Conservation (phyloP, 1,140 invertebrate genomes). For the Brachionus manjavacas region DNA sequence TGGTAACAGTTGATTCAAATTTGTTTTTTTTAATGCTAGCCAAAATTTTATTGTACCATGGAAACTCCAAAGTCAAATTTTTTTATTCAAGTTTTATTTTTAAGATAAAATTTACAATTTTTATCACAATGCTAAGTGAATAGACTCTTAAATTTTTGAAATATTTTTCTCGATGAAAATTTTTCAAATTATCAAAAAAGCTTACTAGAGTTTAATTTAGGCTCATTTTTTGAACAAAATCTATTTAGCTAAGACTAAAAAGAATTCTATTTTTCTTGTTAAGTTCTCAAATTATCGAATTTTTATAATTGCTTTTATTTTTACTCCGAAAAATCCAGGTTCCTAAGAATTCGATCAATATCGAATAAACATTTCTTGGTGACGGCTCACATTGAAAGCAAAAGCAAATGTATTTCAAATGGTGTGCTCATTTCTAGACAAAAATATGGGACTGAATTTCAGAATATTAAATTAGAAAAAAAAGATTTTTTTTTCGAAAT, state of each 20-base stretch:
- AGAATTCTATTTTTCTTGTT: neutral
- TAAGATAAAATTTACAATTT: constrained; percentile 7
- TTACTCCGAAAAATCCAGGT: neutral
- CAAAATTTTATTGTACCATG: neutral
- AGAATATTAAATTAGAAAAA: neutral
- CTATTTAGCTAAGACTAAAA: neutral
- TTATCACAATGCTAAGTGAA: neutral
- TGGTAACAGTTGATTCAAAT: neutral
- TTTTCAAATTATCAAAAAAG: neutral
- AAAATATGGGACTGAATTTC: neutral
- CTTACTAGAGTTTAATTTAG: neutral
- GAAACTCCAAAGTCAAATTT: neutral
- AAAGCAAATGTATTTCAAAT: neutral
- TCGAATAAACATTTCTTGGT: neutral
- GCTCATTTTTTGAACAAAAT: neutral
- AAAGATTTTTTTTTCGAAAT: neutral
- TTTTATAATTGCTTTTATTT: neutral
- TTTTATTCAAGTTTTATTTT: neutral
- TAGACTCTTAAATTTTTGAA: neutral
- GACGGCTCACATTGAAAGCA: neutral
- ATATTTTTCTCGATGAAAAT: neutral
- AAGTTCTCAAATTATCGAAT: neutral
- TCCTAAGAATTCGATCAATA: neutral
- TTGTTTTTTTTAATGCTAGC: neutral
- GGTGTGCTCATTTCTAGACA: neutral